Conservation (phyloP, 2,888 invertebrate species). For the Eulithis prunata region DNA sequence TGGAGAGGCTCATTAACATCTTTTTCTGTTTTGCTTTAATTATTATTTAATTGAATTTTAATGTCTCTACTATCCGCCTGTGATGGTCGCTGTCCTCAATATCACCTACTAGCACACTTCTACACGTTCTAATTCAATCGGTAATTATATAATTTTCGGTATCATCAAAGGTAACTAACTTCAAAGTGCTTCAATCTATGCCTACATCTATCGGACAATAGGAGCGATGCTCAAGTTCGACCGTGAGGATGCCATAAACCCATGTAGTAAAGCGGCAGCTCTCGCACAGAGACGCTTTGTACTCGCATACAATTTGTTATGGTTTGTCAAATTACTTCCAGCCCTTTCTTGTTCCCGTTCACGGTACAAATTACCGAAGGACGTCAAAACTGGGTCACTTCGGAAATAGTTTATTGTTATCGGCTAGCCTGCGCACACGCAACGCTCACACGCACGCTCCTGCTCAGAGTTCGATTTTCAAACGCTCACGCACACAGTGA, state of each 20-base stretch:
- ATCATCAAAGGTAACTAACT: slow-evolving; percentile 43
- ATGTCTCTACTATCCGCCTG: slow-evolving; percentile 60
- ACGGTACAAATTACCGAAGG: slow-evolving; percentile 82
- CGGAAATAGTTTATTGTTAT: slow-evolving; percentile 85
- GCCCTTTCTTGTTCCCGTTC: slow-evolving; percentile 83
- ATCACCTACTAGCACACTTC: slow-evolving; percentile 65
- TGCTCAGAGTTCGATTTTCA: slow-evolving; percentile 64
- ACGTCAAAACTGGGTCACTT: slow-evolving; percentile 83
- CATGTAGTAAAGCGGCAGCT: slow-evolving; percentile 58
- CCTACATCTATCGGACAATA: slow-evolving; percentile 45
- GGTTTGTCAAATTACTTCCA: slow-evolving; percentile 71
- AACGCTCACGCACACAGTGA: slow-evolving; percentile 71
- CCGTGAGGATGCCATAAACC: slow-evolving; percentile 45
- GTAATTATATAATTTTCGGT: slow-evolving; percentile 44
- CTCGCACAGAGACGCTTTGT: slow-evolving; percentile 61
- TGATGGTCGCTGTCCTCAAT: slow-evolving; percentile 55
- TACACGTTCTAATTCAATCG: slow-evolving; percentile 61
- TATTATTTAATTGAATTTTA: slow-evolving; percentile 74
- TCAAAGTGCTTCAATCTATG: slow-evolving; percentile 45
- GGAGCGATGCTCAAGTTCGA: slow-evolving; percentile 58
- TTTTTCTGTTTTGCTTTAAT: slow-evolving; percentile 61
- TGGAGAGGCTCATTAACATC: slow-evolving; percentile 63
- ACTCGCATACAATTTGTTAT: slow-evolving; percentile 62
- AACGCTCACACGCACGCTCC: slow-evolving; percentile 70
- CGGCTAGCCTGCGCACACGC: slow-evolving; percentile 80